These are phyloP conservation scores for Unio pictorum DNA, from an alignment of 2,888 invertebrate species.

Conservation along the genomic window DNA sequence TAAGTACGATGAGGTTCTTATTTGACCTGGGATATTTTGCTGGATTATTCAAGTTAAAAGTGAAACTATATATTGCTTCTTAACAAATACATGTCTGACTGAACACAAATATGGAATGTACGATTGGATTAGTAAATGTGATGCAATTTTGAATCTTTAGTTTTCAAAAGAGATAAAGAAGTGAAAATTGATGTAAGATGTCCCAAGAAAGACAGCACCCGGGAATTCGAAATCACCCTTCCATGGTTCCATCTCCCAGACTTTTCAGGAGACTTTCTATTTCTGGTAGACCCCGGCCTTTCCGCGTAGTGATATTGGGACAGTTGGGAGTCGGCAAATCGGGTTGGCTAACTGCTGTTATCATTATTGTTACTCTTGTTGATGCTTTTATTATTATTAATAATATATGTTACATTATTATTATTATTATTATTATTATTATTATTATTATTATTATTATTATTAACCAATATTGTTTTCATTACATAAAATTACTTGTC, in stretches of 20 bases:
- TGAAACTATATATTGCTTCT: no score
- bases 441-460: neutral
- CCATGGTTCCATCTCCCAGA: slow-evolving; percentile 12
- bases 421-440: slow-evolving; percentile 9
- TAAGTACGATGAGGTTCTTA: no score
- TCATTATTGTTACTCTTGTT: neutral
- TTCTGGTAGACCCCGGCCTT: slow-evolving; percentile 37
- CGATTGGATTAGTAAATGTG: no score
- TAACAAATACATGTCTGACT: no score
- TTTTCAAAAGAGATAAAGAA: no score
- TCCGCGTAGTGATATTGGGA: slow-evolving; percentile 60
- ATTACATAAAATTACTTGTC: no score
- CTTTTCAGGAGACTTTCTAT: slow-evolving; percentile 44
- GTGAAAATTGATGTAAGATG: no score
- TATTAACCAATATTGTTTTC: no score
- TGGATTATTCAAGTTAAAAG: no score
- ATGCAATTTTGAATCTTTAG: no score
- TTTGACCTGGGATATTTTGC: no score
- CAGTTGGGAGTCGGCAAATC: slow-evolving; percentile 65
- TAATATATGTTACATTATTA: neutral
- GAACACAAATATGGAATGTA: no score
- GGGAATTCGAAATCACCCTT: neutral
- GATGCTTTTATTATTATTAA: neutral
- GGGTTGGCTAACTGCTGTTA: slow-evolving; percentile 41
- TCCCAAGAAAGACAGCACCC: neutral